Base-by-base conservation (phyloP, 2,888 invertebrate genomes). In the Netelia inedita region DNA sequence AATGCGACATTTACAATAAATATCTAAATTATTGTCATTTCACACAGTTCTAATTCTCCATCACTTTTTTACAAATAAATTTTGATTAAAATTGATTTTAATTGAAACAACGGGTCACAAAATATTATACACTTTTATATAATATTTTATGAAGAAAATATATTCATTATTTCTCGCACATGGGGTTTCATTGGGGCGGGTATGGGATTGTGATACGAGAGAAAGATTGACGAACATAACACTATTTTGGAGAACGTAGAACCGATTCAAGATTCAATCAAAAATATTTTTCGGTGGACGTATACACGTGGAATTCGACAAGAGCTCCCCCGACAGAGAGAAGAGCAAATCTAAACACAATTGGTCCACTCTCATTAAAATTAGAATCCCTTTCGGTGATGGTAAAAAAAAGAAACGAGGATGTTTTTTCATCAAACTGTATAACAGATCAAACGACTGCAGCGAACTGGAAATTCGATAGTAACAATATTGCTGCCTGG, bases 311-410 rank as follows among this genome's bases (percentile, higher is more conserved):
- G 0, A 9, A 73, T 63, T 63, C 23, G 28, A 2, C 35, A 63
- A 65, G 55, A 75, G 75, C 65, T 66, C 53, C 65, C 75, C 55
- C 75, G 14, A 66, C 65, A 75, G 11, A 66, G 69, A 23, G 21
- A 23, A 41, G 14, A 53, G n/a, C 21, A 50, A 19, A 74, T 63
- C 41, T 57, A 75, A 75, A 75, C 65, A 65, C 65, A 69, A 53
- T 14, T 3, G 50, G 50, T 11, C 69, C 46, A 16, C 69, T 23
- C 50, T 69, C 53, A 11, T 69, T 50, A n/a, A 23, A 50, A 46
- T 23, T 23, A 50, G 50, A 50, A 23, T 23, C 23, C n/a, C 1
- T 46, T 14, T n/a, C 11, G 69, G 28, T 35, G 9, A 41, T 28
- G 10, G 28, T 28, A 16, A 23, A 23, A 69, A 69, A 35, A 28